phyloP scores from a whole-genome alignment of 2,113 vertebrate species.

The Gavialis gangeticus region DNA sequence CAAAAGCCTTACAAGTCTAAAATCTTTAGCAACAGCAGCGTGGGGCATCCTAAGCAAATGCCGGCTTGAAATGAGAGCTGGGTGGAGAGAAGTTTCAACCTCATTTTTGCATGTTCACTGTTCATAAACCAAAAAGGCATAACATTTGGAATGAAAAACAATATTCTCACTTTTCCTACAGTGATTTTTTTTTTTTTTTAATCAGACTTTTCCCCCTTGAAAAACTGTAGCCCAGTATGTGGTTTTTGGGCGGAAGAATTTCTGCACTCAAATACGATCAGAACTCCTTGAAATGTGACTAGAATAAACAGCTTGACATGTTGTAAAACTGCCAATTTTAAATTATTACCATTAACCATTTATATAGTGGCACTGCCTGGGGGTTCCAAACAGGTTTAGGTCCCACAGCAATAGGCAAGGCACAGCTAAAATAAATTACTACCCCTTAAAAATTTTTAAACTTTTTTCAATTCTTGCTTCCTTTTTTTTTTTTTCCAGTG shows the following conservation, averaged over 20 bases:
- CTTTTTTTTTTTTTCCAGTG: too few species aligned
- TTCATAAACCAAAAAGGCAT: too few species aligned
- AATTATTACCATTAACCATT: not conserved
- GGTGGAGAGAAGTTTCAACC: not conserved
- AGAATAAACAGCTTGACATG: not conserved
- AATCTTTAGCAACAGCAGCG: not conserved
- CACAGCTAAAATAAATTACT: not conserved
- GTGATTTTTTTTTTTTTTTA: not conserved
- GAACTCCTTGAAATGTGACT: not conserved
- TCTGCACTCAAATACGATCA: not conserved
- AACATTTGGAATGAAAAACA: too few species aligned
- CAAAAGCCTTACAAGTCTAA: not conserved
- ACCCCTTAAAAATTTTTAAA: too few species aligned
- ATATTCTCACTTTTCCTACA: too few species aligned
- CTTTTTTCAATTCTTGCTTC: too few species aligned
- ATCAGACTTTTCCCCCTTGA: not conserved
- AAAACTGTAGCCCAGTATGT: not conserved
- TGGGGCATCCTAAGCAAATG: not conserved
- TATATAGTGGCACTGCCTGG: not conserved
- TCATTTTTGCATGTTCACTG: too few species aligned
- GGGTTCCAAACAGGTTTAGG: not conserved
- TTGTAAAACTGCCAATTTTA: not conserved
- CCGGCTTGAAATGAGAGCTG: not conserved
- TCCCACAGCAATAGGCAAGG: not conserved
- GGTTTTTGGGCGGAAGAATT: not conserved